Percentiles rank a stretch among this genome's conserved stretches.
Evolutionary conservation across 2,888 invertebrate species (phyloP).

Genomic region (Lithosia quadra): DNA sequence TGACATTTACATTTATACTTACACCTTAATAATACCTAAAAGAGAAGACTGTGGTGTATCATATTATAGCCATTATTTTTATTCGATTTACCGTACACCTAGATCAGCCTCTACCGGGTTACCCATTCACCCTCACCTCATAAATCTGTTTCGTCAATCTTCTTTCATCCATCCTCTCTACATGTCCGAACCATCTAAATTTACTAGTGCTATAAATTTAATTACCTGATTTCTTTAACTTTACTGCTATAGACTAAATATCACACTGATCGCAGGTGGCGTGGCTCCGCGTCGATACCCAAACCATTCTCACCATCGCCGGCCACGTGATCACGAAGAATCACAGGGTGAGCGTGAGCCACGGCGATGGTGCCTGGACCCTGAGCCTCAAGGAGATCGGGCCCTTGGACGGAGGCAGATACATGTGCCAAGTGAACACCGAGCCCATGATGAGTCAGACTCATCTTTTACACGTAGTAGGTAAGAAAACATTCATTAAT

Average conservation of each 20-base stretch:
- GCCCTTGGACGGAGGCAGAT: constrained; percentile 93
- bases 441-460: constrained; percentile 84
- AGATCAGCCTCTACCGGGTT: too few species aligned
- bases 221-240: too few species aligned
- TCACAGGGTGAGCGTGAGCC: constrained; percentile 93
- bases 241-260: background rate
- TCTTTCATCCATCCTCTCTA: too few species aligned
- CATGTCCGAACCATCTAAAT: too few species aligned
- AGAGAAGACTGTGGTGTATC: too few species aligned
- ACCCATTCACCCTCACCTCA: too few species aligned
- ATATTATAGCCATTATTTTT: background rate
- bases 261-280: constrained; percentile 89
- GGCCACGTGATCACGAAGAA: constrained; percentile 96
- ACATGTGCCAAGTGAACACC: constrained; percentile 89
- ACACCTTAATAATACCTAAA: too few species aligned
- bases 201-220: too few species aligned
- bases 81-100: background rate
- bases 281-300: constrained; percentile 96
- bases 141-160: too few species aligned
- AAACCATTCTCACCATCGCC: constrained; percentile 95
- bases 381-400: constrained; percentile 93
- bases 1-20: too few species aligned
- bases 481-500: constrained; percentile 61
- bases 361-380: constrained; percentile 94
- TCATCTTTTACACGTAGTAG: constrained; percentile 79